Evolutionary conservation across 2,888 invertebrate genomes (phyloP).

Genomic region (Hypena proboscidalis): DNA sequence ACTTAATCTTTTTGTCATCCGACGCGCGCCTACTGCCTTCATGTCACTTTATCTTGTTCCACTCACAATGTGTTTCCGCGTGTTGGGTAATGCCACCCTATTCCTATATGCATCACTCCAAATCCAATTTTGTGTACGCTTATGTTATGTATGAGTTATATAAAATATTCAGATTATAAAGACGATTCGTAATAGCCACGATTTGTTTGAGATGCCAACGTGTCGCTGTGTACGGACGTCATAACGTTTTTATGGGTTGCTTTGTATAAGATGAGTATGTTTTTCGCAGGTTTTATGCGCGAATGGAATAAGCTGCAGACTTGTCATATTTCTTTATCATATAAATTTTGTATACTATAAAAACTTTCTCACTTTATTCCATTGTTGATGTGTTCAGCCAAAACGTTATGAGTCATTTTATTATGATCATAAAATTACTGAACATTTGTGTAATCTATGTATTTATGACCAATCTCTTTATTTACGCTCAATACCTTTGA

Average conservation of each 20-base stretch:
- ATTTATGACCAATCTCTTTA: constrained; percentile 31
- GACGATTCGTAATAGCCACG: constrained; percentile 20
- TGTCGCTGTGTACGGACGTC: constrained; percentile 21
- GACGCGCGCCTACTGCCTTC: constrained; percentile 12
- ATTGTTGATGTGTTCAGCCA: constrained; percentile 16
- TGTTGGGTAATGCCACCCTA: constrained; percentile 10
- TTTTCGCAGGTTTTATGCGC: constrained; percentile 27
- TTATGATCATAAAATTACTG: constrained; percentile 18
- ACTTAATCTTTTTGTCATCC: constrained; percentile 31
- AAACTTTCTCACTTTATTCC: constrained; percentile 18
- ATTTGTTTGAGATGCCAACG: constrained; percentile 25
- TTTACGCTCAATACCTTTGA: constrained; percentile 26
- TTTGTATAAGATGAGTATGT: constrained; percentile 23
- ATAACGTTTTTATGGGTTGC: constrained; percentile 36
- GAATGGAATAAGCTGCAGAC: constrained; percentile 25
- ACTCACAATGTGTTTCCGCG: constrained; percentile 8
- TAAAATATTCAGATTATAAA: constrained; percentile 30
- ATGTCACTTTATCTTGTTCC: constrained; percentile 15
- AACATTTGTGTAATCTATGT: constrained; percentile 9
- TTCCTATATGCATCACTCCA: constrained; percentile 19
- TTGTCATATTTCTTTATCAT: constrained; percentile 15
- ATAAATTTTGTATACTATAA: constrained; percentile 12
- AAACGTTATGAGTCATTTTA: constrained; percentile 22
- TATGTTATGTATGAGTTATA: constrained; percentile 14
- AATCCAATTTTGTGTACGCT: constrained; percentile 20